Percentiles rank a stretch among this genome's conserved stretches.
phyloP scores from a whole-genome alignment of 2,888 invertebrate genomes.

The Strigamia maritima region DNA sequence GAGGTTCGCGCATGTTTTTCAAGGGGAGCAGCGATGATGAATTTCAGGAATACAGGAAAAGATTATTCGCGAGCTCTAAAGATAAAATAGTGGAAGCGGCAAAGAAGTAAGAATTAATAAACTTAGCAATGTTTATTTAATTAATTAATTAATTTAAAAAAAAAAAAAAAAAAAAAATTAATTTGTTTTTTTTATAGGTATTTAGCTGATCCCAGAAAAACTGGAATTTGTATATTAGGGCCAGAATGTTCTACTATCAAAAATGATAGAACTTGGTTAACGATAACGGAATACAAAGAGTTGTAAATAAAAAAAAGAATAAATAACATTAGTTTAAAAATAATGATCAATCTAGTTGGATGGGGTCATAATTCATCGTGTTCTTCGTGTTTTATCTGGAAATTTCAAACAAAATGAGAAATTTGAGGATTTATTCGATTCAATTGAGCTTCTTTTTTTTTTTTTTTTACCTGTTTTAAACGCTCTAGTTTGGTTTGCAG shows the following conservation, averaged over 20 bases:
- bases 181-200: constrained; percentile 25
- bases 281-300: background rate
- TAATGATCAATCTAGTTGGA: background rate
- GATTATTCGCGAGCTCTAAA: background rate
- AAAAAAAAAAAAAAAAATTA: background rate
- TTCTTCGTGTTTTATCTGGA: background rate
- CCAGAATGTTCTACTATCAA: constrained; percentile 13
- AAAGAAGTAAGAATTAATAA: background rate
- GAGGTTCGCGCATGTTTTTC: background rate
- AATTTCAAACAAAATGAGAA: background rate
- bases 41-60: background rate
- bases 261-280: background rate
- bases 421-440: background rate
- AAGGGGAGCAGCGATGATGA: background rate
- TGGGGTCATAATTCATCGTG: constrained; percentile 1
- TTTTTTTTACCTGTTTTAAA: background rate
- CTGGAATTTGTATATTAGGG: constrained; percentile 36
- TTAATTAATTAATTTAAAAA: background rate
- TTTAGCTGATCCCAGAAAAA: constrained; percentile 4
- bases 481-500: background rate
- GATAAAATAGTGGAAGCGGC: background rate
- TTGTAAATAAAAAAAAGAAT: background rate
- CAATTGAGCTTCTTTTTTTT: too few relatives aligned
- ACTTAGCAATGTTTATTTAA: background rate
- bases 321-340: background rate